These are phyloP conservation scores for Ficedula albicollis DNA, from an alignment of 2,797 vertebrate genomes.

Conservation along the genomic window DNA sequence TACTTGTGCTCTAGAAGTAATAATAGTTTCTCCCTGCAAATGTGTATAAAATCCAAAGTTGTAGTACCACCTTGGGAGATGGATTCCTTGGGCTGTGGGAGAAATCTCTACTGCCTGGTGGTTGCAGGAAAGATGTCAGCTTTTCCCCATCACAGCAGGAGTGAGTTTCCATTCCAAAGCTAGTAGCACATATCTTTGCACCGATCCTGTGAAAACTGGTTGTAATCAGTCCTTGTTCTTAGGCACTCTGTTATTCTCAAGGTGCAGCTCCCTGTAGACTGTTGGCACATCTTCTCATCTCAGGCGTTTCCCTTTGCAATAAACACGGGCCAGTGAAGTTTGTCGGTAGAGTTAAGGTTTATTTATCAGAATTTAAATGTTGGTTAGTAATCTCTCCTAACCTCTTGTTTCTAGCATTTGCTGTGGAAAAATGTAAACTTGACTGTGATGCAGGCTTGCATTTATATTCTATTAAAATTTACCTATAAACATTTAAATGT, in stretches of 20 bases:
- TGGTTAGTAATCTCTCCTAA: not conserved
- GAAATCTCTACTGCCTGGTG: not conserved
- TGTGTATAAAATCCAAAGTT: not conserved
- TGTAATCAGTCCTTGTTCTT: not conserved
- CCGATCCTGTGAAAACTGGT: not conserved
- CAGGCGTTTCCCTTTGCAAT: not conserved
- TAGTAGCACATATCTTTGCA: not conserved
- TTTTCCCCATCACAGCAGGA: not conserved
- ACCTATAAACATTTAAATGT: not conserved
- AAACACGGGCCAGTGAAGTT: not conserved
- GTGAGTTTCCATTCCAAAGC: not conserved
- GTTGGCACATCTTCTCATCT: not conserved
- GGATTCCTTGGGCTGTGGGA: not conserved
- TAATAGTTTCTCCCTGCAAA: not conserved
- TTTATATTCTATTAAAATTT: not conserved
- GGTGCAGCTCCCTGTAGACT: not conserved
- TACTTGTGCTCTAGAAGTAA: not conserved
- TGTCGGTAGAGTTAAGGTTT: not conserved
- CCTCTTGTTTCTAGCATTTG: not conserved
- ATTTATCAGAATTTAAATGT: not conserved
- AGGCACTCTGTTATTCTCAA: not conserved
- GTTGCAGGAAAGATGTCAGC: not conserved
- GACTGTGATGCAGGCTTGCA: not conserved
- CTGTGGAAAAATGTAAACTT: not conserved
- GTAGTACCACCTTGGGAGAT: not conserved